Conservation (phyloP, 2,113 vertebrate species). For the Menura novaehollandiae region DNA sequence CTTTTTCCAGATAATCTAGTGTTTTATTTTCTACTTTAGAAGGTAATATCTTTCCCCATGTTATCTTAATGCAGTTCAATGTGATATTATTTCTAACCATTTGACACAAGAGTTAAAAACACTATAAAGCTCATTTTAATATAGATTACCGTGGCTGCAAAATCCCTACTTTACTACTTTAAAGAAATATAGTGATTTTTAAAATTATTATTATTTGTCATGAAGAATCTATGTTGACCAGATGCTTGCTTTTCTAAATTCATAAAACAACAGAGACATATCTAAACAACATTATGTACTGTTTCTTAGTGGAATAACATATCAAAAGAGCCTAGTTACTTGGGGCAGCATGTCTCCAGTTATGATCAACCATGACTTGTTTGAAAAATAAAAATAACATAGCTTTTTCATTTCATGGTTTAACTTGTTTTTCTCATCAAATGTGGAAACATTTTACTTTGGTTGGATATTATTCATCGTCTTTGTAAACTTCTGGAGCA, state of each 20-base stretch:
- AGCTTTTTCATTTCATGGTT: not conserved
- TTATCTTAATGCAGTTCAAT: not conserved
- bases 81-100: not conserved
- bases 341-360: not conserved
- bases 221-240: not conserved
- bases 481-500: not conserved
- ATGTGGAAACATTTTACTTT: not conserved
- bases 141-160: not conserved
- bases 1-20: not conserved
- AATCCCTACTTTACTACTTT: not conserved
- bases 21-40: not conserved
- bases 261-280: not conserved
- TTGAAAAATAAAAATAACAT: not conserved
- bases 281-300: not conserved
- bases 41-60: not conserved
- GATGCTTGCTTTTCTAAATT: not conserved
- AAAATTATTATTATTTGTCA: not conserved
- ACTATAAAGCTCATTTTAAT: not conserved
- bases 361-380: not conserved
- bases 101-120: not conserved
- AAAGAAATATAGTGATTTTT: not conserved
- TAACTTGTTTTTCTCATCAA: not conserved
- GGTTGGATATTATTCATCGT: not conserved
- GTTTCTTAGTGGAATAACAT: not conserved
- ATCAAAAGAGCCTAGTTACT: not conserved